phyloP scores from a whole-genome alignment of 2,797 vertebrate genomes.

The Nyctibius grandis region DNA sequence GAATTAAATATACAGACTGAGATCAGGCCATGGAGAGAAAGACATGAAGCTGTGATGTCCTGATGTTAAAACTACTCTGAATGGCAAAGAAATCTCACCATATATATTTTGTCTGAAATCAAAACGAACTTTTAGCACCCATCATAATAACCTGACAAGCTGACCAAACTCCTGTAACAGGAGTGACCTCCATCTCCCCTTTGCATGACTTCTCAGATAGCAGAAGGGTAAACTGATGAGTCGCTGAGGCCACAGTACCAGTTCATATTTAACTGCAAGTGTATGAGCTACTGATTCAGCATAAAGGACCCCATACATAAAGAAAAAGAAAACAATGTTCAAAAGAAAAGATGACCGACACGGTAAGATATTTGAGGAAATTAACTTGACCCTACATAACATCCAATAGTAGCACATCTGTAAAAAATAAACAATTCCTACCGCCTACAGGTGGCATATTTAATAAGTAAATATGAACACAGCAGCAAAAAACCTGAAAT shows the following conservation, averaged over 20 bases:
- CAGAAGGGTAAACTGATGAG: background rate
- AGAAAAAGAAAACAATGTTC: slow-evolving; percentile 8
- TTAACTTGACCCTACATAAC: background rate
- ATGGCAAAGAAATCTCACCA: background rate
- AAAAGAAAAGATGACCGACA: background rate
- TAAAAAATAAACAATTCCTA: slow-evolving; percentile 24
- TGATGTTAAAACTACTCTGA: background rate
- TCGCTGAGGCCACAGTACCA: background rate
- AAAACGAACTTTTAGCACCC: background rate
- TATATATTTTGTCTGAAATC: background rate
- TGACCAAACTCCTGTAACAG: background rate
- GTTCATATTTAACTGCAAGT: background rate
- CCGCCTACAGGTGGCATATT: background rate
- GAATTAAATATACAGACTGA: background rate
- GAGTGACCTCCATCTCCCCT: background rate
- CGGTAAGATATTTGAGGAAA: slow-evolving; percentile 4
- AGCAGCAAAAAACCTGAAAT: background rate
- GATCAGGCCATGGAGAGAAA: background rate
- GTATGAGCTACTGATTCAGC: background rate
- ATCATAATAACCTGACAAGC: background rate
- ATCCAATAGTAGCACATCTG: background rate
- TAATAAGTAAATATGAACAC: slow-evolving; percentile 26
- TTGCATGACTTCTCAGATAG: background rate
- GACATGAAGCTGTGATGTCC: background rate
- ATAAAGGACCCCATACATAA: background rate